A percentile compares a stretch with the other conserved stretches of the same genome.
Conservation (phyloP, 2,797 vertebrate species). For the Triplophysa yarkandensis region DNA sequence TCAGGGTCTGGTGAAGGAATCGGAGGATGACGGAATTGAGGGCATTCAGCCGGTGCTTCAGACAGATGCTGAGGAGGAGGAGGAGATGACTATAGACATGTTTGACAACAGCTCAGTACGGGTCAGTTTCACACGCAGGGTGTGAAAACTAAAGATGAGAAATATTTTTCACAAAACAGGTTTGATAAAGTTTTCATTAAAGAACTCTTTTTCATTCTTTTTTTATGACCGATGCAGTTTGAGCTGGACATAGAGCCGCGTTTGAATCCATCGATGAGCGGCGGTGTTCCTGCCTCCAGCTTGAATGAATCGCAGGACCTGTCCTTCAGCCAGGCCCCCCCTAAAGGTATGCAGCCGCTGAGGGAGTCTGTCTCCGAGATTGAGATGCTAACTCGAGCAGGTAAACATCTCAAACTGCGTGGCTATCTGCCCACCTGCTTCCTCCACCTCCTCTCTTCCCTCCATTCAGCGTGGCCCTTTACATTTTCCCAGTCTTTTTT, state of each 20-base stretch:
- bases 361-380: conserved; percentile 82
- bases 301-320: conserved; percentile 86
- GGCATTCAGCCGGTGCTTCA: conserved; percentile 28
- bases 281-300: conserved; percentile 66
- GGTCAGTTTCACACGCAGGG: conserved; percentile 68
- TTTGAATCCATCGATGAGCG: conserved; percentile 77
- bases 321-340: conserved; percentile 83
- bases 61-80: conserved; percentile 79
- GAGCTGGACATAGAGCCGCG: conserved; percentile 94
- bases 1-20: conserved; percentile 76
- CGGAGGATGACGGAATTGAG: conserved; percentile 54
- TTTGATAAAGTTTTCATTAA: no score
- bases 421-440: conserved; percentile 30
- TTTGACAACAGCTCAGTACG: conserved; percentile 93
- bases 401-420: conserved; percentile 70
- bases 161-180: no score
- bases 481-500: background rate
- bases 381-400: conserved; percentile 87
- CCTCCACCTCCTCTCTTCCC: conserved; percentile 34
- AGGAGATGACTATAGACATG: conserved; percentile 90
- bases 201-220: background rate
- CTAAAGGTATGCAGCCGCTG: conserved; percentile 89
- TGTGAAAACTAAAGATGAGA: no score
- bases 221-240: conserved; percentile 75
- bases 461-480: conserved; percentile 21